Base-by-base conservation (phyloP, 2,888 invertebrate species). In the Dorcus parallelipipedus region DNA sequence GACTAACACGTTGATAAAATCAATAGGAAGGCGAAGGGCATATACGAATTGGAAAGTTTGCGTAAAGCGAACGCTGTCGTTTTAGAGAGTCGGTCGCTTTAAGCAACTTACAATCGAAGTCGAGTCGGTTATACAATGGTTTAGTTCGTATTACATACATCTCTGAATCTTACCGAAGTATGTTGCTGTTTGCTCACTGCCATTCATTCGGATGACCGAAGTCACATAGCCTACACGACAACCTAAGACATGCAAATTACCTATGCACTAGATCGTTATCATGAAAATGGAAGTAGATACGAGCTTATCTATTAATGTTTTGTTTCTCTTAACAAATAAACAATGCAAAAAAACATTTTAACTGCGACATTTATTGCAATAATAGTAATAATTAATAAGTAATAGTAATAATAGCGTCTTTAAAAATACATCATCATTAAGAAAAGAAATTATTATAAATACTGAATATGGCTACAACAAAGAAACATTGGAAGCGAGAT, bases 211-310 rank as follows among this genome's bases (percentile, higher is more conserved):
- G 45, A 54, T 52, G 45, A 53, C 53, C 54, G 58, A 53, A 53
- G 58, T 58, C 54, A 54, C 58, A 50, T 51, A 45, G 53, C 58
- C 58, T 58, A 58, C 50, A 49, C 41, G 54, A 58, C 58, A 58
- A 58, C 58, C 50, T 58, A 57, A 52, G 54, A 58, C 53, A 58
- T 58, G 58, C 54, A 53, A 53, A 58, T 58, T 50, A 58, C 45
- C 52, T 58, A 42, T 58, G 50, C 39, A 49, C 58, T 54, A 45
- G 49, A 20, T 9, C 14, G 45, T 45, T 45, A 45, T 45, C 14
- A 45, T 45, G 45, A 45, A 10, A 45, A 10, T 45, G 39, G 49
- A 53, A 58, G 26, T 49, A 53, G 52, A 58, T 53, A 38, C 20
- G 38, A 45, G 52, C 51, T 56, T 56, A 50, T 50, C 56, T 56